Evolutionary conservation across 2,888 invertebrate species (phyloP).

Genomic region (Agrotis puta): DNA sequence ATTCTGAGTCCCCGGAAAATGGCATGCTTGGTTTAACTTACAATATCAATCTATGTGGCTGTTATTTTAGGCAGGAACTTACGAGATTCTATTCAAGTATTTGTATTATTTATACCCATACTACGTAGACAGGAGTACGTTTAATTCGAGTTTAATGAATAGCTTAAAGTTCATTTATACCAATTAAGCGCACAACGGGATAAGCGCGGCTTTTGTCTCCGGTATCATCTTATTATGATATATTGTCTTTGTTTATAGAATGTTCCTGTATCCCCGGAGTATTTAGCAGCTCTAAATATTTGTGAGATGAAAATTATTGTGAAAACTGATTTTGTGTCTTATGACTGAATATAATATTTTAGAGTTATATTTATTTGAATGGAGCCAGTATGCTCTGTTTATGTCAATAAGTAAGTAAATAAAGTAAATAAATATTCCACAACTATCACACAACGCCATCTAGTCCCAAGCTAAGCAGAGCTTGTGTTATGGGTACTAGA

Average conservation of each 20-base stretch:
- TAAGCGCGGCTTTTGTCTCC: constrained; percentile 34
- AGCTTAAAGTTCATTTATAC: constrained; percentile 38
- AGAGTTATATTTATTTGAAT: neutral
- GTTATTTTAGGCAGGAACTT: no score
- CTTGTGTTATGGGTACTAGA: no score
- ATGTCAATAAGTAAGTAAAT: no score
- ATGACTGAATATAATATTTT: neutral
- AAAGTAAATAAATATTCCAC: no score
- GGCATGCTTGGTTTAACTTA: no score
- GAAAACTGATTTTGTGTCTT: neutral
- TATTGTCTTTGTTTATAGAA: constrained; percentile 38
- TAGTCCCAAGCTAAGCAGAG: no score
- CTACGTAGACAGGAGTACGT: neutral
- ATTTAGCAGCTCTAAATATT: neutral
- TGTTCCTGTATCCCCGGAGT: neutral
- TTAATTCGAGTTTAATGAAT: constrained; percentile 19
- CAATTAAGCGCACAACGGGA: constrained; percentile 39
- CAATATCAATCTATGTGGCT: no score
- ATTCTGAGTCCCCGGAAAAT: no score
- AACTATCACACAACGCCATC: no score
- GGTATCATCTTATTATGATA: constrained; percentile 20
- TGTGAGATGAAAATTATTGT: neutral
- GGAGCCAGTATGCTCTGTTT: neutral
- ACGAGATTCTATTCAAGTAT: no score
- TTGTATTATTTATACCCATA: no score